Evolutionary conservation across 2,797 vertebrate genomes (phyloP).

Genomic region (Petrocephalus sullivani): DNA sequence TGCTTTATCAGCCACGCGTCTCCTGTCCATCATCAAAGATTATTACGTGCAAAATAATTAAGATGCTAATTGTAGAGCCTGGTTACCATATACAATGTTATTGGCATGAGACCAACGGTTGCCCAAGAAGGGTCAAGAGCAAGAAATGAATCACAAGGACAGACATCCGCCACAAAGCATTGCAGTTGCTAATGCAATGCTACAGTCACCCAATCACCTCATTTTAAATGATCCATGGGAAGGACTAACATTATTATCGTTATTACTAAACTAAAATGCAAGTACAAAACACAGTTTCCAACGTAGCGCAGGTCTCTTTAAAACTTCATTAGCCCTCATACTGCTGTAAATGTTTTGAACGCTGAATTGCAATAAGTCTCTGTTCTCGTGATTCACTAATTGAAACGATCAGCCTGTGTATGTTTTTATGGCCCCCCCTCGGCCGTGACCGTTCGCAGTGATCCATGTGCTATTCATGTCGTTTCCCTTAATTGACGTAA

Average conservation of each 20-base stretch:
- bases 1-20: background rate
- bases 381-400: background rate
- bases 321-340: background rate
- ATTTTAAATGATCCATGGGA: background rate
- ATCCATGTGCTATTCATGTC: background rate
- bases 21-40: background rate
- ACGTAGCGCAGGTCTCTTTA: background rate
- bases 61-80: background rate
- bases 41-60: background rate
- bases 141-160: background rate
- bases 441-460: background rate
- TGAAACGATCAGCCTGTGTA: background rate
- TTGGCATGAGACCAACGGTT: background rate
- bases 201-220: background rate
- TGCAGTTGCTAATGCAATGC: background rate
- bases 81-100: background rate
- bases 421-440: background rate
- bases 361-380: background rate
- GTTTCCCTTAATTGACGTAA: background rate
- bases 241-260: background rate
- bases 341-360: background rate
- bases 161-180: background rate
- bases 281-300: background rate
- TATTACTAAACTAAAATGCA: background rate
- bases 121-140: background rate